Evolutionary conservation across 1,140 invertebrate species (phyloP), one percentile per base, ranked within the genome.

Genomic region (Drosophila ercepeae): DNA sequence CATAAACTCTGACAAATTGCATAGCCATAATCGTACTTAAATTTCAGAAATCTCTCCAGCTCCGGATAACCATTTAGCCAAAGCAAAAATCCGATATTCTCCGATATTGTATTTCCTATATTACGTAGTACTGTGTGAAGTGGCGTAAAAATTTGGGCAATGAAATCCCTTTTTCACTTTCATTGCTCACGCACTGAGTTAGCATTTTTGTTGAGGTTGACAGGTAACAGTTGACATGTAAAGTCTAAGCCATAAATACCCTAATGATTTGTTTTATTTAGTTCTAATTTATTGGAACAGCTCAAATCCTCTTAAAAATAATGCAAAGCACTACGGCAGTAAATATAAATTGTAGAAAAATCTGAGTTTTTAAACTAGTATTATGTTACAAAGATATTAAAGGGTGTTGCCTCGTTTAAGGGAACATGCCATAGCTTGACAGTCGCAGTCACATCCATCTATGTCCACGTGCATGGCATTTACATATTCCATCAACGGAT

Each of bases 401-500:
- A n/a, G n/a, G n/a, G n/a, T n/a, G n/a, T n/a, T n/a, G n/a, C n/a
- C n/a, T n/a, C n/a, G n/a, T n/a, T n/a, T n/a, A n/a, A n/a, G n/a
- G 29, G 16, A 21, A 36, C 53, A 60, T 49, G 46, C 45, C 70
- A 52, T 34, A 42, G 29, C 48, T 45, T 48, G 60, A 48, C 55
- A 64, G 29, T n/a, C 41, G 29, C 41, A 23, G 21, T 9, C 59
- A 41, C 74, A 72, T 84, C 54, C 59, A 75, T 78, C 68, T 48
- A 32, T 36, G 52, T 46, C 39, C 58, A 77, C 75, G 78, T 84
- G 68, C 54, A 58, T 14, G 14, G 13, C 42, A 86, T 83, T 84
- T 79, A 68, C 79, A 82, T 84, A 75, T 83, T 32, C 61, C 58
- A 65, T 50, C 78, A 74, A 74, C 74, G 52, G 68, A 65, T 64